Conservation (phyloP, 2,113 vertebrate species). For the Accipiter cooperii region DNA sequence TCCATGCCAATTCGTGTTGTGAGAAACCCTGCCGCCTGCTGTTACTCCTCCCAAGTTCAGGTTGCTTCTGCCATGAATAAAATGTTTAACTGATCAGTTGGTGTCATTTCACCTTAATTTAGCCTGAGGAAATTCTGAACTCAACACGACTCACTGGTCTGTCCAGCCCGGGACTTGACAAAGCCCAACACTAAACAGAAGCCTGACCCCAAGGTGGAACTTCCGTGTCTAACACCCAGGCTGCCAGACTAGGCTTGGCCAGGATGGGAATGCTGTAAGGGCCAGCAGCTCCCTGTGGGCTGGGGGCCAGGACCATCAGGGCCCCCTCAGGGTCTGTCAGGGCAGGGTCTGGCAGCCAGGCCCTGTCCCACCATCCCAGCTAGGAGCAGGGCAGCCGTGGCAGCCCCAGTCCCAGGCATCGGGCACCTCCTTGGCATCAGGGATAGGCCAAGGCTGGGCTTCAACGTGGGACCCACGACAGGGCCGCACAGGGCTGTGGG, state of each 20-base stretch:
- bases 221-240: rapidly evolving
- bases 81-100: no score
- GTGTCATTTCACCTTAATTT: no score
- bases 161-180: no score
- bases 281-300: background rate
- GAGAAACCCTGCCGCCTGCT: no score
- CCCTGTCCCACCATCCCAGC: background rate
- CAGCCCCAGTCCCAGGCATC: background rate
- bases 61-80: no score
- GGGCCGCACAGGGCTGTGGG: no score
- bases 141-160: no score
- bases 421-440: rapidly evolving
- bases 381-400: rapidly evolving
- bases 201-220: background rate
- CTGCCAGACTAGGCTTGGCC: background rate
- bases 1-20: no score
- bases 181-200: background rate
- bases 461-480: rapidly evolving
- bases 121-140: no score
- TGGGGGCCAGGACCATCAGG: rapidly evolving
- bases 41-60: no score
- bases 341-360: background rate
- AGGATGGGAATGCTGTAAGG: background rate
- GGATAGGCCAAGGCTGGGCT: background rate
- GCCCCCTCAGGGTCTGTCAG: rapidly evolving